Percentiles rank a stretch among this genome's conserved stretches.
phyloP scores from a whole-genome alignment of 2,888 invertebrate species.

The Agapetus fuscipes region DNA sequence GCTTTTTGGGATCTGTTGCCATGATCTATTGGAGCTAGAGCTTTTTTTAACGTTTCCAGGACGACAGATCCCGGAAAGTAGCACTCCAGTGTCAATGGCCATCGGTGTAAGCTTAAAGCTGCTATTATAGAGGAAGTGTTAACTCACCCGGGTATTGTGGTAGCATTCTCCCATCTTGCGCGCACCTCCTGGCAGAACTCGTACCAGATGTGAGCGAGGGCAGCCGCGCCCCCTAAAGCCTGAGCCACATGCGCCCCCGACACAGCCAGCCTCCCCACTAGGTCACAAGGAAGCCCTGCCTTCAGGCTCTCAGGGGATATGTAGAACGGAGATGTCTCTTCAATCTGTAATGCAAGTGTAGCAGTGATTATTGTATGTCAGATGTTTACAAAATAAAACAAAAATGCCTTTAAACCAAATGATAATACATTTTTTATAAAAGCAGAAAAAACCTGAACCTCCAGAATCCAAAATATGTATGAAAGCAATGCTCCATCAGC shows the following conservation, averaged over 20 bases:
- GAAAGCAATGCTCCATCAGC: too few species aligned
- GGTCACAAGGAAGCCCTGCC: slow-evolving; percentile 66
- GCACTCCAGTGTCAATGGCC: too few species aligned
- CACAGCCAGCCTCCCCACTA: slow-evolving; percentile 74
- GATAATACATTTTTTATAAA: too few species aligned
- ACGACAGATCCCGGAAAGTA: too few species aligned
- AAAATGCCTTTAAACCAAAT: not conserved
- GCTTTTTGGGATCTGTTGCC: too few species aligned
- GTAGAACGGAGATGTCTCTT: slow-evolving; percentile 42
- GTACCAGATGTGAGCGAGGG: slow-evolving; percentile 87
- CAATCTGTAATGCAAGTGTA: slow-evolving; percentile 40
- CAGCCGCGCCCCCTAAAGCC: slow-evolving; percentile 62
- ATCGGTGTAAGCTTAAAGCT: too few species aligned
- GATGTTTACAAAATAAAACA: not conserved
- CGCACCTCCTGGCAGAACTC: slow-evolving; percentile 87
- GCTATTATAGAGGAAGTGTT: too few species aligned
- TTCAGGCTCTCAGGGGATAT: slow-evolving; percentile 41
- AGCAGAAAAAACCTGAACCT: too few species aligned
- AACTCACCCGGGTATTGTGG: slow-evolving; percentile 76
- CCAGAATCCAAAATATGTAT: too few species aligned
- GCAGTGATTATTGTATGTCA: too few species aligned
- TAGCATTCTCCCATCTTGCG: slow-evolving; percentile 77
- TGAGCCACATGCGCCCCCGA: slow-evolving; percentile 63
- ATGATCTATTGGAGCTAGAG: too few species aligned
- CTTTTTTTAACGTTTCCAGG: too few species aligned